phyloP scores from a whole-genome alignment of 2,888 invertebrate species.

The Clanis bilineata region DNA sequence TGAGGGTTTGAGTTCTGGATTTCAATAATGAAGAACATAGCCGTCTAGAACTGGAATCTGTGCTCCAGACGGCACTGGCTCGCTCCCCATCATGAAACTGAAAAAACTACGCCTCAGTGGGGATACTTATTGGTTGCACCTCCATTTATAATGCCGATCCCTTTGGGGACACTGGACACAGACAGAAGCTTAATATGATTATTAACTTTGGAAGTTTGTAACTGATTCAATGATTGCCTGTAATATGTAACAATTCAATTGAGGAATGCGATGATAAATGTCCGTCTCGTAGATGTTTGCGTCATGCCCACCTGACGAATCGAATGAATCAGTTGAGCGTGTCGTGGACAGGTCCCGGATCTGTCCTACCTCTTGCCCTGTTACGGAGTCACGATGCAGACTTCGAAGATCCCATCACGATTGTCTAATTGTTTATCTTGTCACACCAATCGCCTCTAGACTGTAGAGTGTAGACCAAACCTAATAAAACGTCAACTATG shows the following conservation, averaged over 20 bases:
- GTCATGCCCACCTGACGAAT: constrained; percentile 64
- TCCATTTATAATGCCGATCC: no score
- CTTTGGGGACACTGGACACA: no score
- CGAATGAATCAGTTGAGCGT: constrained; percentile 63
- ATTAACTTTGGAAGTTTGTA: no score
- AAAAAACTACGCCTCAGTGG: no score
- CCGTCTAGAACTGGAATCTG: no score
- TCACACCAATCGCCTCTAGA: constrained; percentile 29
- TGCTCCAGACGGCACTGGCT: no score
- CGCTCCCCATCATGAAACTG: no score
- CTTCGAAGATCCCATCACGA: constrained; percentile 53
- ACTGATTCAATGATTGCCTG: no score
- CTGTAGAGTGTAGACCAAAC: constrained; percentile 22
- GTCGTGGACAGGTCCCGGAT: constrained; percentile 48
- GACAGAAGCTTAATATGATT: no score
- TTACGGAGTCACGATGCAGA: constrained; percentile 32
- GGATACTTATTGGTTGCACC: no score
- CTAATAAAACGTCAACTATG: constrained; percentile 11
- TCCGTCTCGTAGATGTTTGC: constrained; percentile 18
- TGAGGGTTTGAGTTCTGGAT: no score
- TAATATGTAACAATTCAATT: not conserved
- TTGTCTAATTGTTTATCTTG: constrained; percentile 43
- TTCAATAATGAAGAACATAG: no score
- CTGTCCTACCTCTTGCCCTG: constrained; percentile 45
- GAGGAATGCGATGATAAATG: not conserved